A percentile compares a stretch with the other conserved stretches of the same genome.
Conservation (phyloP, 2,797 vertebrate genomes). For the Fistularia tabacaria region DNA sequence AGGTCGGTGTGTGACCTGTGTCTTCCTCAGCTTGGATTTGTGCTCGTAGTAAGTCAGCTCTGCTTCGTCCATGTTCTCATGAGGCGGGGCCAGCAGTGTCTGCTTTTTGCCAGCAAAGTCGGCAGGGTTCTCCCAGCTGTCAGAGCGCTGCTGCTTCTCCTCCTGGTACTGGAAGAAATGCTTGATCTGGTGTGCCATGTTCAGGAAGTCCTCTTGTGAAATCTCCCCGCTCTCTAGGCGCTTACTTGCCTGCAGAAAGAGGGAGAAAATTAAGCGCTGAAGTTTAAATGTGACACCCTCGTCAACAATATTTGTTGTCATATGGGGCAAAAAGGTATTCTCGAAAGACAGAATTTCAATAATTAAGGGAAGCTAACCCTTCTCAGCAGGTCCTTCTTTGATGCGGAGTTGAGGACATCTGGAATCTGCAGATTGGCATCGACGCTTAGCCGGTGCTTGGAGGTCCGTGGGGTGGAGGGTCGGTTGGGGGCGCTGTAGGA, state of each 20-base stretch:
- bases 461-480: conserved; percentile 79
- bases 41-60: conserved; percentile 92
- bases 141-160: conserved; percentile 85
- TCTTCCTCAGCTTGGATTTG: conserved; percentile 93
- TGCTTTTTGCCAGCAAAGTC: conserved; percentile 80
- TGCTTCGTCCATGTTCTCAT: conserved; percentile 71
- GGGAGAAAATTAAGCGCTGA: neutral
- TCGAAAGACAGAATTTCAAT: too few relatives aligned
- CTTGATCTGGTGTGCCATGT: conserved; percentile 92
- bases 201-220: conserved; percentile 90
- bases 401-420: conserved; percentile 87
- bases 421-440: conserved; percentile 97
- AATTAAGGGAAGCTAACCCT: conserved; percentile 69
- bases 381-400: conserved; percentile 91
- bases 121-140: conserved; percentile 79
- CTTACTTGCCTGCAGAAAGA: conserved; percentile 81
- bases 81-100: conserved; percentile 64
- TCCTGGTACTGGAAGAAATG: conserved; percentile 97
- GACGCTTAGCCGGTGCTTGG: conserved; percentile 91
- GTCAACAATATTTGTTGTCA: too few relatives aligned
- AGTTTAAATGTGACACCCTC: neutral
- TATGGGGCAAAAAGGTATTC: too few relatives aligned
- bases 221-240: conserved; percentile 88
- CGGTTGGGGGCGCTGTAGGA: conserved; percentile 78
- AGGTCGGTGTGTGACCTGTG: conserved; percentile 82